Conservation (phyloP, 2,797 vertebrate species). For the Pelobates cultripes region DNA sequence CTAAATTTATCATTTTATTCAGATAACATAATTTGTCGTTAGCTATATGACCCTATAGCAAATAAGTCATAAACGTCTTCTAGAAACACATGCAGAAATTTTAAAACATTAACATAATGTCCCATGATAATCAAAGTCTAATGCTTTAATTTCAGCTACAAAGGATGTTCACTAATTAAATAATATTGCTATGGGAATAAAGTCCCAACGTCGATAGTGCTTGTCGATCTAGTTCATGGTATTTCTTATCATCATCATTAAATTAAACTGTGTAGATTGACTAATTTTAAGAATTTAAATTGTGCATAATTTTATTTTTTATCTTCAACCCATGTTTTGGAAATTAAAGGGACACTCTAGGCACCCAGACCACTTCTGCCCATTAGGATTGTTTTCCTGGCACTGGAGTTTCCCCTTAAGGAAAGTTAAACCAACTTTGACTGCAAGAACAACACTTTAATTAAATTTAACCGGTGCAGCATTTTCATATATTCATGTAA, state of each 20-base stretch:
- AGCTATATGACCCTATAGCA: no score
- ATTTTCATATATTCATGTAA: no score
- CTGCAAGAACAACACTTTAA: no score
- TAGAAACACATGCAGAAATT: slow-evolving; percentile 29
- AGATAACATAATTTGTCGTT: no score
- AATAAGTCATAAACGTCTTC: slow-evolving; percentile 10
- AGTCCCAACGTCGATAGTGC: slow-evolving; percentile 39
- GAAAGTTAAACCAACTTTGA: no score
- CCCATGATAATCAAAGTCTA: slow-evolving; percentile 30
- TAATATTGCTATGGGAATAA: slow-evolving; percentile 51
- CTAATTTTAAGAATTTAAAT: slow-evolving; percentile 29
- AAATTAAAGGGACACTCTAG: no score
- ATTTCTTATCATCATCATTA: slow-evolving; percentile 42
- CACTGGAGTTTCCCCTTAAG: no score
- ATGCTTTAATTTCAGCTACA: slow-evolving; percentile 36
- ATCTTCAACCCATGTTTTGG: no score
- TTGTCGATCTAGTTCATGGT: slow-evolving; percentile 33
- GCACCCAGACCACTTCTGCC: no score
- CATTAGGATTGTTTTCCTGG: no score
- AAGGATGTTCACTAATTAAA: slow-evolving; percentile 48
- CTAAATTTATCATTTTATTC: no score
- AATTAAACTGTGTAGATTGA: slow-evolving; percentile 38
- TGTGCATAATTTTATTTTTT: slow-evolving; percentile 8
- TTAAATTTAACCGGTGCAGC: no score
- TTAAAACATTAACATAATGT: slow-evolving; percentile 40